These are phyloP conservation scores for Rutpela maculata DNA, from an alignment of 2,888 invertebrate genomes.

Conservation along the genomic window DNA sequence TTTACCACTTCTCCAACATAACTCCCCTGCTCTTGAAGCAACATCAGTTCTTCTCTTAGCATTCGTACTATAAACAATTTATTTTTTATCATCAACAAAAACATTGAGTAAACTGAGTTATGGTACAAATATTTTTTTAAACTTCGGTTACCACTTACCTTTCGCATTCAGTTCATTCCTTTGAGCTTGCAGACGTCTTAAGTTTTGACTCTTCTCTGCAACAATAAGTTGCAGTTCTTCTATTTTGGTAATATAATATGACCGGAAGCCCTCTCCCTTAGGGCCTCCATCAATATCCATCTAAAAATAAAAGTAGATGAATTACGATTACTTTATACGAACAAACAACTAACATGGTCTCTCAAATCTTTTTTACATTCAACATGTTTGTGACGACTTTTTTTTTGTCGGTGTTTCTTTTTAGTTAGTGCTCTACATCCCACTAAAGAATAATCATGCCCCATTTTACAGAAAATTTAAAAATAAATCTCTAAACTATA, in stretches of 20 bases:
- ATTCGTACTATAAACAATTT: conserved; percentile 85
- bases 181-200: conserved; percentile 97
- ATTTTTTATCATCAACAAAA: too few relatives aligned
- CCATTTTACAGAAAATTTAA: conserved; percentile 55
- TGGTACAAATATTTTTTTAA: too few relatives aligned
- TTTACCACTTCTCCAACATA: conserved; percentile 99
- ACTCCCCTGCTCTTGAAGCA: conserved; percentile 98
- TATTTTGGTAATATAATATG: conserved; percentile 98
- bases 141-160: conserved; percentile 77
- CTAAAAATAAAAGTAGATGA: conserved; percentile 68
- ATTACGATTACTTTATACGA: not conserved
- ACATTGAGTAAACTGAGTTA: too few relatives aligned
- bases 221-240: conserved; percentile 97
- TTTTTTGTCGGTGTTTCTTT: conserved; percentile 40
- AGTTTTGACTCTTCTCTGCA: conserved; percentile 98
- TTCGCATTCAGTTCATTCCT: conserved; percentile 99
- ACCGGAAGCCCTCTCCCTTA: conserved; percentile 93
- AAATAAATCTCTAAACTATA: conserved; percentile 26
- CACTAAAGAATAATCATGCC: conserved; percentile 56
- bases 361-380: conserved; percentile 19
- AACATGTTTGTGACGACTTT: conserved; percentile 12
- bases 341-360: conserved; percentile 14
- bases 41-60: conserved; percentile 96
- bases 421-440: conserved; percentile 33
- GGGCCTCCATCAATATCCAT: conserved; percentile 84